These are phyloP conservation scores for Eristalinus aeneus DNA, from an alignment of 2,888 invertebrate genomes.

Conservation along the genomic window DNA sequence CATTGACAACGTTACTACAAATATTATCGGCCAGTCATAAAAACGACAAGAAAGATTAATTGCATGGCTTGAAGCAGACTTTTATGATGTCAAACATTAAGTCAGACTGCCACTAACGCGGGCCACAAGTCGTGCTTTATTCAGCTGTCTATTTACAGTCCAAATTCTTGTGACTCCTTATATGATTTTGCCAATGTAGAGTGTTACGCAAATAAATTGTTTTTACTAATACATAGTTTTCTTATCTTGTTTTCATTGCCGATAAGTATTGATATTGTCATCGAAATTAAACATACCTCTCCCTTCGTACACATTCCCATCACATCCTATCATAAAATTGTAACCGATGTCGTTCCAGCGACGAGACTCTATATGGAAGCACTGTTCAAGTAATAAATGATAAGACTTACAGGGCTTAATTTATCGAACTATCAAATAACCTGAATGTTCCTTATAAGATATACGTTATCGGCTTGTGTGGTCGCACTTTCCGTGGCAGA, in stretches of 20 bases:
- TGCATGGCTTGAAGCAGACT: background rate
- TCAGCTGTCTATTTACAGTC: background rate
- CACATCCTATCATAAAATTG: constrained; percentile 83
- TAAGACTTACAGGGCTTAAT: background rate
- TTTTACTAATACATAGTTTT: background rate
- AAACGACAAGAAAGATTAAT: background rate
- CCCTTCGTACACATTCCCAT: constrained; percentile 83
- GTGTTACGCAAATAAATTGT: background rate
- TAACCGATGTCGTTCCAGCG: constrained; percentile 82
- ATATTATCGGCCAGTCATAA: background rate
- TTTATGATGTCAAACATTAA: background rate
- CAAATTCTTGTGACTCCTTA: background rate
- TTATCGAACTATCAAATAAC: constrained; percentile 65
- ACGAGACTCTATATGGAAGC: constrained; percentile 82
- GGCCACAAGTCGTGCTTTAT: background rate
- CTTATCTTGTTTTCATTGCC: background rate
- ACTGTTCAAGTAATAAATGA: constrained; percentile 71
- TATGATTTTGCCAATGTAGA: background rate
- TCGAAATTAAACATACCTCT: constrained; percentile 75
- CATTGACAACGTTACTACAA: background rate
- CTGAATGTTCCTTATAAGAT: constrained; percentile 81
- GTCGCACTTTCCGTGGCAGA: constrained; percentile 81
- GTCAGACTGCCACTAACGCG: background rate
- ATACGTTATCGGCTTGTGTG: constrained; percentile 81
- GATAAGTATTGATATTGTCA: background rate